Percentiles rank a stretch among this genome's conserved stretches.
Conservation (phyloP, 2,888 invertebrate genomes). For the Phragmatobia fuliginosa region DNA sequence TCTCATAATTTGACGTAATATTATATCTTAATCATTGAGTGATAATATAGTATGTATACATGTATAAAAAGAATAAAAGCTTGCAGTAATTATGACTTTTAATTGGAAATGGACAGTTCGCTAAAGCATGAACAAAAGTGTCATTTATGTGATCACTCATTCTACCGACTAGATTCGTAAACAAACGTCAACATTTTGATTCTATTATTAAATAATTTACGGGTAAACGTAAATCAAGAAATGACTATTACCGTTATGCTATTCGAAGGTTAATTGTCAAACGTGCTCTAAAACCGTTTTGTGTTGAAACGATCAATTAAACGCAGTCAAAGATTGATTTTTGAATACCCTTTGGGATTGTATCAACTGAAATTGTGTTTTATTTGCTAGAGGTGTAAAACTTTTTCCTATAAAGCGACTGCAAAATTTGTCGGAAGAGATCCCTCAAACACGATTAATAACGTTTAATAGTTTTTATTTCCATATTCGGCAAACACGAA, state of each 20-base stretch:
- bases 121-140: neutral
- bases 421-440: neutral
- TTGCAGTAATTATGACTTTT: neutral
- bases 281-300: neutral
- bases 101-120: neutral
- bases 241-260: neutral
- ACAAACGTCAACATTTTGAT: neutral
- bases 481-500: neutral
- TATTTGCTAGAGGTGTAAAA: neutral
- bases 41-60: neutral
- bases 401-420: neutral
- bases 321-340: neutral
- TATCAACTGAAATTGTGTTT: neutral
- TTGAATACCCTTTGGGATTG: neutral
- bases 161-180: neutral
- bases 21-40: conserved; percentile 10
- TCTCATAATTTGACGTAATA: conserved; percentile 10
- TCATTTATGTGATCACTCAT: neutral
- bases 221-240: neutral
- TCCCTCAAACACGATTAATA: neutral
- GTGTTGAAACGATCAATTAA: neutral
- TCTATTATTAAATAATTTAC: neutral
- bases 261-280: conserved; percentile 2
- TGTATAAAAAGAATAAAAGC: neutral
- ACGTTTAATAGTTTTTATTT: neutral